Evolutionary conservation across 35 echinoderm and acorn worm species (phyloP), one percentile per base, ranked within the genome.

Genomic region (Nesometra sesokonis): DNA sequence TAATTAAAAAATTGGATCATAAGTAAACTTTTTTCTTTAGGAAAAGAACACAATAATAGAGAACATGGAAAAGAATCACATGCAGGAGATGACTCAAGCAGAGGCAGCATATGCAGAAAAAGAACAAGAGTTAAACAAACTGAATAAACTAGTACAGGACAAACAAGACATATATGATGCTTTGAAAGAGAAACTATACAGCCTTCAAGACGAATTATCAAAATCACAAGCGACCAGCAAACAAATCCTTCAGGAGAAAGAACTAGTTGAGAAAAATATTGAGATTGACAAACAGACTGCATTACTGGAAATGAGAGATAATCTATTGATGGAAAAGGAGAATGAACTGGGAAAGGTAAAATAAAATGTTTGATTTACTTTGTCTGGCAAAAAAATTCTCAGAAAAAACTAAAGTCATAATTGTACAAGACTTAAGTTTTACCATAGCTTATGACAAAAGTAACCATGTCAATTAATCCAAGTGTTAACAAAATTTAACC

Each of bases 271-370:
- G n/a, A 83, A 39, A 83, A 27, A 35, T 30, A 31, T 80, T 31
- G 82, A 90, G 35, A 34, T 83, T 43, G 83, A 90, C 0, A 93
- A 80, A 31, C 83, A 93, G 33, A 86, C 91, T 4, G 91, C 91
- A 1, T 32, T 93, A 35, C 57, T 88, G 37, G 88, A 97, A 85
- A 82, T 93, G 3, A 88, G 88, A 32, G 91, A 88, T n/a, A 80
- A 89, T 30, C 34, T 95, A 17, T 80, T 94, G n/a, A 85, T 80
- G 76, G 93, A 94, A 79, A 94, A 94, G 76, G 93, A 67, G 23
- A 2, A 85, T 82, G n/a, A 80, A 67, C 86, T 83, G 36, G 92
- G 85, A 15, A 90, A 87, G 76, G 85, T 87, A 67, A n/a, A n/a
- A n/a, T n/a, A n/a, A n/a, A n/a, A n/a, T n/a, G n/a, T n/a, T n/a